Base-by-base conservation (phyloP, 2,113 vertebrate species). In the Coryphaenoides rupestris region DNA sequence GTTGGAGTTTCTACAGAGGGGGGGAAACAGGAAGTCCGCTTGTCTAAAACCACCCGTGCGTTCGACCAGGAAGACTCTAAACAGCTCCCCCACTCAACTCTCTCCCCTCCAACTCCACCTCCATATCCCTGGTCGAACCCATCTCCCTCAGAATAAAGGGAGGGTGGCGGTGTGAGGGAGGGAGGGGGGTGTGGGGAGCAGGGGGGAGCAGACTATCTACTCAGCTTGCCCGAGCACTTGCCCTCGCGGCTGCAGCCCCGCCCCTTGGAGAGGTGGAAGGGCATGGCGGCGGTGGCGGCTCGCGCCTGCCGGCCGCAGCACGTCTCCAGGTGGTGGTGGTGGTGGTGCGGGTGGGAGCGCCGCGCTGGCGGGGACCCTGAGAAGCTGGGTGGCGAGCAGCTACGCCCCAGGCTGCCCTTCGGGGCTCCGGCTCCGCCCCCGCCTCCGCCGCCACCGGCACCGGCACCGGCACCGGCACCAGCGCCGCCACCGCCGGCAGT, bases 381-480 rank as follows among this genome's bases (percentile, higher is more conserved):
- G 76, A 93, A 95, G 85, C 95, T 98, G 56, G 96, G 96, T 17
- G 97, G 96, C 1, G 96, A 99, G 87, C 91, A 95, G 91, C 94
- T 98, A 69, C 95, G 93, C 66, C 92, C 94, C 63, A 94, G 84
- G 84, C 90, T 93, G 87, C 88, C 76, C 28, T 9, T 9, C 15
- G 81, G 94, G 83, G 70, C 93, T 0, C 65, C 92, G 69, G 76
- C 58, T 2, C 77, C 58, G 3, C 84, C 93, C 4, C 1, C 47
- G 5, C 47, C 47, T 49, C 47, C 47, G 1, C 47, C 47, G 14
- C 47, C 47, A 5, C 13, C 47, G 14, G 12, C 46, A 12, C 65
- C 92, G 69, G 75, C 55, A 3, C 78, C 56, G 4, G 83, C 93
- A 16, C 12, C 10, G 3, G 4, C 46, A 14, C 46, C 46, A 12